phyloP scores from a whole-genome alignment of 1,140 invertebrate genomes.

The Caenorhabditis tropicalis region DNA sequence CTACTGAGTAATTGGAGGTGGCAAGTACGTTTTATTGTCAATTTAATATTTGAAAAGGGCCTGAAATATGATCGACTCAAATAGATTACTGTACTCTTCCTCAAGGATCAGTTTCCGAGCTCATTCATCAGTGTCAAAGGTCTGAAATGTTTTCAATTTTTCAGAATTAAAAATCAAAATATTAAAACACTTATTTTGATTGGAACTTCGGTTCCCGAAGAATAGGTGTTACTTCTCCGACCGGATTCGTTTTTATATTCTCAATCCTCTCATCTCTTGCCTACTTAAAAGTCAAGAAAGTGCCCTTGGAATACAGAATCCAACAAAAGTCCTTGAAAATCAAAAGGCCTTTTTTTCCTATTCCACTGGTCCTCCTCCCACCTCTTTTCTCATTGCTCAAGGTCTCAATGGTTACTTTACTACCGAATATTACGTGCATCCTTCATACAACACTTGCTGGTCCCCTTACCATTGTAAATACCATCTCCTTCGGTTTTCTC shows the following conservation, averaged over 20 bases:
- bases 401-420: constrained; percentile 3
- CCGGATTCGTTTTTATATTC: neutral
- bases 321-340: neutral
- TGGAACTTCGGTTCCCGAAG: too few relatives aligned
- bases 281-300: neutral
- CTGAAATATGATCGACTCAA: neutral
- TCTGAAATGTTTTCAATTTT: too few relatives aligned
- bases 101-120: too few relatives aligned
- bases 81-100: too few relatives aligned
- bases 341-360: neutral
- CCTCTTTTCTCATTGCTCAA: neutral
- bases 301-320: neutral
- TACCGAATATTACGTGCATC: neutral
- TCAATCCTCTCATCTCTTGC: neutral
- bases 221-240: neutral
- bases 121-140: too few relatives aligned
- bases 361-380: neutral
- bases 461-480: constrained; percentile 36
- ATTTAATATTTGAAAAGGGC: neutral
- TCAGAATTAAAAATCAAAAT: too few relatives aligned
- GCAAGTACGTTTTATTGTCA: neutral
- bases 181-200: too few relatives aligned
- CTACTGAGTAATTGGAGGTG: constrained; percentile 7
- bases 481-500: neutral
- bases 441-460: neutral